Evolutionary conservation across 2,797 vertebrate genomes (phyloP), one percentile per base, ranked within the genome.

Genomic region (Anas bernieri): DNA sequence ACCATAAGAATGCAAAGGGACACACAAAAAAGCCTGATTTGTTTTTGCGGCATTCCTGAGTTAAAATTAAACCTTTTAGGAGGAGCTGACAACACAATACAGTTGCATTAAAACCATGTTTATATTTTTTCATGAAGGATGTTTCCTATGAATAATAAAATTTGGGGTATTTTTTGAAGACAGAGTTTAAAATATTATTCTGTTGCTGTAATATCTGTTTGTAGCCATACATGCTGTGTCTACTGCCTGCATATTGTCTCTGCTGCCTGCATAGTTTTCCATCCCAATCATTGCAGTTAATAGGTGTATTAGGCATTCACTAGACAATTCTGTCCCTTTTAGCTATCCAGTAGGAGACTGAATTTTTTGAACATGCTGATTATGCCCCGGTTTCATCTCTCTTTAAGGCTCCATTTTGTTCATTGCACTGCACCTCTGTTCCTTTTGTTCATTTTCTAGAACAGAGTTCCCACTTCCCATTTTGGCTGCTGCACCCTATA

Each of bases 61-160:
- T 94, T 96, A 97, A 97, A 97, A 97, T 96, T 96, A 96, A 97
- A 94, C 80, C 86, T 92, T 93, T 97, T 97, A 96, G 80, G 78
- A 92, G 91, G 82, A 95, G 82, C 94, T 96, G 94, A 96, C 93
- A 96, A 87, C 73, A 85, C 94, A 94, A 78, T 90, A 80, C 31
- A 88, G 78, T 90, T 96, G 95, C 87, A 63, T 68, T 64, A 94
- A 97, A 97, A 68, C 80, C 83, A 82, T 89, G 82, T 96, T 97
- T 96, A 79, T 96, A 88, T 63, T 90, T 97, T 95, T 96, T 96
- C n/a, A 58, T 61, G 11, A 61, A 74, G 77, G 91, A 85, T 97
- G 76, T 96, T 98, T 97, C 86, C 88, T 76, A 75, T 84, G 90
- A 96, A 90, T 95, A 96, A 92, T 8, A 78, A 96, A 90, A 89